Percentiles rank a stretch among this genome's conserved stretches.
Evolutionary conservation across 2,888 invertebrate species (phyloP).

Genomic region (Nemurella pictetii): DNA sequence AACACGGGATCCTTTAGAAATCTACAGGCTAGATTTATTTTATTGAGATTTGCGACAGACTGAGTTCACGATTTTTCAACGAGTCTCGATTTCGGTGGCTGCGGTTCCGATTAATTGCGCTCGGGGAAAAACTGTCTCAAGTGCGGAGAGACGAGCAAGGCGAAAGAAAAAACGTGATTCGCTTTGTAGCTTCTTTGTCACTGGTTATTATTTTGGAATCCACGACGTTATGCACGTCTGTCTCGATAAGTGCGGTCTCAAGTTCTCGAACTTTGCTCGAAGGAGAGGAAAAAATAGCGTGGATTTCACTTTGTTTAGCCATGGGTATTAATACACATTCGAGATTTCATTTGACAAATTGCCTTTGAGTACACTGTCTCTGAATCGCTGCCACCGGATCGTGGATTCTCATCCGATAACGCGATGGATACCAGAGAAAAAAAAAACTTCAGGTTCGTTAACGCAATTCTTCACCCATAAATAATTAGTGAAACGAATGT

Average conservation of each 20-base stretch:
- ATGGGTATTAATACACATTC: not conserved
- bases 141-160: not conserved
- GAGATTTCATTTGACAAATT: not conserved
- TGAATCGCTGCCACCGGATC: not conserved
- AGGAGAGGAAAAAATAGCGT: not conserved
- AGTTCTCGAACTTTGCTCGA: not conserved
- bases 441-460: slow-evolving; percentile 15
- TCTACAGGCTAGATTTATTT: not conserved
- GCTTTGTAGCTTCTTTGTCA: not conserved
- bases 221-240: not conserved
- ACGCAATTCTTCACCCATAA: slow-evolving; percentile 26
- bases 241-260: not conserved
- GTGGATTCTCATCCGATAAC: not conserved
- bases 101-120: not conserved
- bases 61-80: not conserved
- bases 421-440: not conserved
- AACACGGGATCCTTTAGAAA: not conserved
- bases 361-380: not conserved
- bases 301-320: not conserved
- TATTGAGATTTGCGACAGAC: not conserved
- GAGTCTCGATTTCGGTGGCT: not conserved
- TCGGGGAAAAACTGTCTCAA: not conserved
- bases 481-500: slow-evolving; percentile 28
- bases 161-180: not conserved
- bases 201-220: not conserved